These are phyloP conservation scores for Galeopsomyia nigrocyanea DNA, from an alignment of 2,888 invertebrate species.

Conservation along the genomic window DNA sequence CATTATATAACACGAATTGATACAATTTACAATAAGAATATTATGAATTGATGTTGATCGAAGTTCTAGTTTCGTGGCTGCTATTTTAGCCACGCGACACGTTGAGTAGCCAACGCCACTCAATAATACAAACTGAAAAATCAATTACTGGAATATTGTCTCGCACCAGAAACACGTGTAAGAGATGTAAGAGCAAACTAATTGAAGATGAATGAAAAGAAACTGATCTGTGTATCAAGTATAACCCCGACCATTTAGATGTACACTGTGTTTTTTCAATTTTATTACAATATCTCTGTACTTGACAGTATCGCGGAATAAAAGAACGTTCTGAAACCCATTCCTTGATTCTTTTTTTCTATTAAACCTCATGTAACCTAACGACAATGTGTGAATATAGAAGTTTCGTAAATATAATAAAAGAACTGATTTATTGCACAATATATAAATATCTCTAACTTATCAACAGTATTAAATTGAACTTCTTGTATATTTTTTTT, in stretches of 20 bases:
- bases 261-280: conserved; percentile 53
- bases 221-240: conserved; percentile 51
- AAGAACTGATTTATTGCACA: conserved; percentile 27
- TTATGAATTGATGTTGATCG: too few species aligned
- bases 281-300: conserved; percentile 55
- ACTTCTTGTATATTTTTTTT: background rate
- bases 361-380: background rate
- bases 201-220: conserved; percentile 25
- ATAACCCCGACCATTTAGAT: conserved; percentile 49
- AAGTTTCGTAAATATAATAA: conserved; percentile 14
- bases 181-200: background rate
- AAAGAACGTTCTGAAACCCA: conserved; percentile 50
- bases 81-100: too few species aligned
- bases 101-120: background rate
- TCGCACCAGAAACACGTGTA: conserved; percentile 11
- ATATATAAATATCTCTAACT: background rate
- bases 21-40: too few species aligned
- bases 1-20: too few species aligned
- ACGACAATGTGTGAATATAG: conserved; percentile 8
- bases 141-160: conserved; percentile 19
- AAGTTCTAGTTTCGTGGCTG: too few species aligned
- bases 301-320: conserved; percentile 52
- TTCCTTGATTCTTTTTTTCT: conserved; percentile 14
- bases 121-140: conserved; percentile 14
- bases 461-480: conserved; percentile 12